Conservation (phyloP, 2,888 invertebrate species). For the Drosophila melanosoma region DNA sequence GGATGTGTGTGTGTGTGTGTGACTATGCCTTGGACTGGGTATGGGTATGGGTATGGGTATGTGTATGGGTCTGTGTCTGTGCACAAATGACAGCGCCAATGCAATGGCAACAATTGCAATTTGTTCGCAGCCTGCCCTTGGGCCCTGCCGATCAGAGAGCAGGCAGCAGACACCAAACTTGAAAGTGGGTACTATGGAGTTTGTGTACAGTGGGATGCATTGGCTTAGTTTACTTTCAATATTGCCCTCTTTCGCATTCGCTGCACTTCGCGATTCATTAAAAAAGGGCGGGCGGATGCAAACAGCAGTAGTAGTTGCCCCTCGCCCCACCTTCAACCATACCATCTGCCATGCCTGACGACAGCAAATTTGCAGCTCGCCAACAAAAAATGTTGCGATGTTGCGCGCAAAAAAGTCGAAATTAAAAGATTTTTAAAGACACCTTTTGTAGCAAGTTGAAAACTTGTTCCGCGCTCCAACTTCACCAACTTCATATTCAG, state of each 20-base stretch:
- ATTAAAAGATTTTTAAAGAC: slow-evolving; percentile 82
- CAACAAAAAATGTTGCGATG: slow-evolving; percentile 36
- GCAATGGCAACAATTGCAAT: slow-evolving; percentile 85
- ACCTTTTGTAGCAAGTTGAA: slow-evolving; percentile 80
- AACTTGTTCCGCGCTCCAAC: slow-evolving; percentile 76
- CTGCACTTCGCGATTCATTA: slow-evolving; percentile 85
- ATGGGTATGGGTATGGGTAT: too few relatives aligned
- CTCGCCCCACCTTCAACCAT: neutral
- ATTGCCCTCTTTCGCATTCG: slow-evolving; percentile 67
- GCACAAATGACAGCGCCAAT: slow-evolving; percentile 82
- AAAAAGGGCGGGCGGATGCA: slow-evolving; percentile 84
- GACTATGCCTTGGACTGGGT: slow-evolving; percentile 28
- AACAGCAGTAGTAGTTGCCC: slow-evolving; percentile 27
- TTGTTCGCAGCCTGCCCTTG: slow-evolving; percentile 83
- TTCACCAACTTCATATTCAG: slow-evolving; percentile 65
- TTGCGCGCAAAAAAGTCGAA: slow-evolving; percentile 68
- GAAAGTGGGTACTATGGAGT: slow-evolving; percentile 4
- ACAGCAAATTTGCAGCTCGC: slow-evolving; percentile 79
- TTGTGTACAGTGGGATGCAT: slow-evolving; percentile 61
- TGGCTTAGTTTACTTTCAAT: slow-evolving; percentile 65
- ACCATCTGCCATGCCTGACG: slow-evolving; percentile 52
- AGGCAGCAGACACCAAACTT: slow-evolving; percentile 27
- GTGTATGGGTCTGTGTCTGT: slow-evolving; percentile 51
- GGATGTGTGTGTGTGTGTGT: slow-evolving; percentile 14
- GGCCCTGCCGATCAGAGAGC: slow-evolving; percentile 46